Conservation (phyloP, 2,888 invertebrate genomes). For the Gari tellinella region DNA sequence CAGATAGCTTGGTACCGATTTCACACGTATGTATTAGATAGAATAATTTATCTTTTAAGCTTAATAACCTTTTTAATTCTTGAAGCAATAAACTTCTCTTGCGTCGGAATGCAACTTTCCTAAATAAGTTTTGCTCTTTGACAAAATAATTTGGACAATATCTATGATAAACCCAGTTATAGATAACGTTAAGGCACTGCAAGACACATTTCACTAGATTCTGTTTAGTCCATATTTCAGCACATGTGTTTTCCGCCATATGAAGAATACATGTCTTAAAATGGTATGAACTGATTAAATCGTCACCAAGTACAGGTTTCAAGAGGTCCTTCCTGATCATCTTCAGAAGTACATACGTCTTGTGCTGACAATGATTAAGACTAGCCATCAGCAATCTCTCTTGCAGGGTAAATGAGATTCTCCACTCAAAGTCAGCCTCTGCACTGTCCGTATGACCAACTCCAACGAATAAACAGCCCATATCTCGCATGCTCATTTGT, state of each 20-base stretch:
- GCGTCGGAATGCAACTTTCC: too few species aligned
- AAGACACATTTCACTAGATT: constrained; percentile 2
- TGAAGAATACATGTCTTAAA: constrained; percentile 15
- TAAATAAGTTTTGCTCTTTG: constrained; percentile 16
- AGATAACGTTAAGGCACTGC: background rate
- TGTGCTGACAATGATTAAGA: constrained; percentile 16
- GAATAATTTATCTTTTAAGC: too few species aligned
- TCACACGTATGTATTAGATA: too few species aligned
- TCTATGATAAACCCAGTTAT: constrained; percentile 2
- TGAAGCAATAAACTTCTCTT: too few species aligned
- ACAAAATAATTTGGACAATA: constrained; percentile 24
- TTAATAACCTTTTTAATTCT: too few species aligned
- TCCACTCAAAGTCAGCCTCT: constrained; percentile 17
- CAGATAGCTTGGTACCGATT: too few species aligned
- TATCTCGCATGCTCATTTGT: background rate
- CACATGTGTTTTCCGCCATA: background rate
- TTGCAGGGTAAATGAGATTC: constrained; percentile 21
- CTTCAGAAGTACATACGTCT: constrained; percentile 31
- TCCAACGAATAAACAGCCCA: constrained; percentile 16
- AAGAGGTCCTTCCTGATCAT: constrained; percentile 15
- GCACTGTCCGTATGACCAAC: constrained; percentile 12
- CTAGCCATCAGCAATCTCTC: constrained; percentile 24
- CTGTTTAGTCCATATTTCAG: background rate
- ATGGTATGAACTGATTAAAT: constrained; percentile 14
- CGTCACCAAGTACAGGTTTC: background rate